Base-by-base conservation (phyloP, 1,140 invertebrate genomes). In the Platorchestia sp. region DNA sequence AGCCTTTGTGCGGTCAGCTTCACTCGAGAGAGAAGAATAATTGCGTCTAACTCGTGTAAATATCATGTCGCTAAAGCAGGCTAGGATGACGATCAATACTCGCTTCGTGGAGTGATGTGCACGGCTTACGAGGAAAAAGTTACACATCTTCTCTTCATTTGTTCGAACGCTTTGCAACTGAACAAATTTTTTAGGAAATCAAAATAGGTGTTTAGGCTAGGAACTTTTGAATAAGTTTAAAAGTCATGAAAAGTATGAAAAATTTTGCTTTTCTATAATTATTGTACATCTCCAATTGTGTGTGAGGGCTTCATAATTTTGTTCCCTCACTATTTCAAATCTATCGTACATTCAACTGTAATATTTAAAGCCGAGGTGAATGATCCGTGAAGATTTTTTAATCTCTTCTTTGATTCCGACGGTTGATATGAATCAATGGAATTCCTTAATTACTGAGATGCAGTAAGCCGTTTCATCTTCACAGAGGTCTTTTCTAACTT, bases 21-120 rank as follows among this genome's bases (percentile, higher is more conserved):
- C 87, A 90, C 41, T 90, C 10, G 44, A 44, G 44, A 90, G 87
- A 44, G 41, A 90, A 43, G 87, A 90, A 90, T 90, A 27, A 90
- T 90, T 90, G 87, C 5, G 87, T 42, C 41, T 90, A 44, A 44
- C 87, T 43, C 16, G 87, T 90, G 87, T 90, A 90, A 90, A 90
- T 90, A 42, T 43, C 5, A 44, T 42, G 87, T 43, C 44, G 87
- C 59, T 36, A 36, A 10, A 75, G 59, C 27, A 75, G 59, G 59
- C 47, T 6, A 51, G 47, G 6, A 75, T 10, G 59, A 36, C 14
- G 27, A 75, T 75, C 59, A 27, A 75, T 75, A 75, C 59, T 75
- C 3, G 59, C 59, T 75, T 75, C 27, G 10, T 75, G 1, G 59
- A 75, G 27, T 10, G 10, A 36, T 22, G 27, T 75, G 27, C 14